Conservation (phyloP, 35 echinoderm and acorn worm species). For the Apostichopus californicus region DNA sequence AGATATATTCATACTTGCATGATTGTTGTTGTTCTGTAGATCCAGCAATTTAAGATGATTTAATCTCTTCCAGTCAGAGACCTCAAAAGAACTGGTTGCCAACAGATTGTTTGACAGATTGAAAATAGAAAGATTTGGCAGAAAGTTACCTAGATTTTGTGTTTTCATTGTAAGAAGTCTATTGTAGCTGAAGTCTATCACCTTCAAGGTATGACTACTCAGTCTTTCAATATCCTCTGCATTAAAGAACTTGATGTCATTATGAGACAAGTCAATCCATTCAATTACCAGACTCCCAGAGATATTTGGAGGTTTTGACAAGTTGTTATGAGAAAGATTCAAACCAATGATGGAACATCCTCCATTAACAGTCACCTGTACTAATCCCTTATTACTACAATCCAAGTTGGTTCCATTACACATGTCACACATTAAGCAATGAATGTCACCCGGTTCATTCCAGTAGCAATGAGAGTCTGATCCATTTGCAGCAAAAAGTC, state of each 20-base stretch:
- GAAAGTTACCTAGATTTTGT: not conserved
- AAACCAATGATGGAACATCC: not conserved
- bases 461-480: no score
- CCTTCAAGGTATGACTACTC: not conserved
- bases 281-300: not conserved
- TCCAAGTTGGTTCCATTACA: not conserved
- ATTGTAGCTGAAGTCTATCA: not conserved
- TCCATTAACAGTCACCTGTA: not conserved
- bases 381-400: not conserved
- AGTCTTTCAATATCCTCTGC: not conserved
- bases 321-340: not conserved
- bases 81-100: not conserved
- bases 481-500: no score
- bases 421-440: not conserved
- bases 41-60: not conserved
- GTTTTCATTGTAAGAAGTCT: not conserved
- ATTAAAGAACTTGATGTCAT: not conserved
- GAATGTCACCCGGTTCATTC: not conserved
- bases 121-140: not conserved
- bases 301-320: not conserved
- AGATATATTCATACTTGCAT: not conserved
- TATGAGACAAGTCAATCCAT: slow-evolving; percentile 23
- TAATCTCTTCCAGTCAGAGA: not conserved
- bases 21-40: not conserved
- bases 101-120: not conserved